Conservation (phyloP, 2,113 vertebrate genomes). For the Trichomycterus rosablanca region DNA sequence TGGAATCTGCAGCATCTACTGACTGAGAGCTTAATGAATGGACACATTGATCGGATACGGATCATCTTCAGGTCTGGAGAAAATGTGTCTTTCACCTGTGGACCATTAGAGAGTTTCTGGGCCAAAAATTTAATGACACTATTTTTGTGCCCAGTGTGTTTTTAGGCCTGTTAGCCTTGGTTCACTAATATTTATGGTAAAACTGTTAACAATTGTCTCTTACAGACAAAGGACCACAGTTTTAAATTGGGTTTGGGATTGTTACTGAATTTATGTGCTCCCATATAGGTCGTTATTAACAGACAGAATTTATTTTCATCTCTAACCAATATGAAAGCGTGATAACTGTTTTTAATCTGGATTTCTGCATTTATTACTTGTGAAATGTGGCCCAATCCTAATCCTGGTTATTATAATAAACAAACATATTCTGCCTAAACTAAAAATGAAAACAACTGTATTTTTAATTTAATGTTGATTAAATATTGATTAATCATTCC, state of each 20-base stretch:
- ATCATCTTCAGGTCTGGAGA: constrained; percentile 5
- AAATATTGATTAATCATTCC: too few species aligned
- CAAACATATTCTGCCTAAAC: too few species aligned
- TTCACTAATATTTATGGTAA: constrained; percentile 10
- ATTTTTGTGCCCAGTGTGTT: constrained; percentile 24
- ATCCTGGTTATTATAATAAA: too few species aligned
- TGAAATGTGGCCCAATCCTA: too few species aligned
- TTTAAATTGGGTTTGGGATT: constrained; percentile 34
- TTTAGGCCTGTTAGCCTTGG: constrained; percentile 25
- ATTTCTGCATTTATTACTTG: too few species aligned
- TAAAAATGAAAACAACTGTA: too few species aligned
- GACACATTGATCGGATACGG: constrained; percentile 35
- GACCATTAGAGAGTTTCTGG: constrained; percentile 30
- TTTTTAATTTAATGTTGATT: too few species aligned
- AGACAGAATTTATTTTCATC: too few species aligned
- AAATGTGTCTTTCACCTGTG: constrained; percentile 16
- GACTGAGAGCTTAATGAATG: constrained; percentile 30
- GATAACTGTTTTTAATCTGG: too few species aligned
- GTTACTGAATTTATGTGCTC: constrained; percentile 14
- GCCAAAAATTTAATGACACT: constrained; percentile 23
- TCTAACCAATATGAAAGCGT: too few species aligned
- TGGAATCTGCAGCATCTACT: constrained; percentile 53
- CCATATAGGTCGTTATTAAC: background rate
- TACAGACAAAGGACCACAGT: constrained; percentile 18
- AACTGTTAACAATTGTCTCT: constrained; percentile 13